Base-by-base conservation (phyloP, 2,888 invertebrate genomes). In the Tipula confusa region DNA sequence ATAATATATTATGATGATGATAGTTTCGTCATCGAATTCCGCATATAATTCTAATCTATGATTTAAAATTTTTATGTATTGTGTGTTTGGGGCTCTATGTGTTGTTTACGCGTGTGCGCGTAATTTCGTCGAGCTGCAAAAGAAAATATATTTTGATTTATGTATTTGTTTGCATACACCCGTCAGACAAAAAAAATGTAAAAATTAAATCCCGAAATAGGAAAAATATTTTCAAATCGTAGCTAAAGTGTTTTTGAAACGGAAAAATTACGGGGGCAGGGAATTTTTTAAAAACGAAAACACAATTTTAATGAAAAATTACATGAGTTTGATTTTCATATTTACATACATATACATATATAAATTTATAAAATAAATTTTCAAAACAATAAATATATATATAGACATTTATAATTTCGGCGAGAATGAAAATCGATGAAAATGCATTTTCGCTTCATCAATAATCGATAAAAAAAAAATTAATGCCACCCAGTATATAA, bases 101-200 rank as follows among this genome's bases (percentile, higher is more conserved):
- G 64, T n/a, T 64, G 24, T 64, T 2, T 1, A 24, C 64, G 11
- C 24, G 64, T 9, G 64, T 2, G 11, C 24, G 64, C n/a, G 64
- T 2, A 64, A 64, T 64, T 64, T 24, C n/a, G 64, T 64, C 24
- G 64, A 64, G 24, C 64, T 64, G 64, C 64, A 64, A 64, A 64
- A 64, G 64, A 64, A 64, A 64, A 64, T 64, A 24, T 64, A 64
- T 64, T 64, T 64, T 64, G 64, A n/a, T 64, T 64, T 64, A 64
- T 64, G 64, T 64, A 24, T 24, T 24, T 43, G 43, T 15, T 64
- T 33, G 33, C 33, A 9, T 33, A 9, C 64, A 64, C 64, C 64
- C 64, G 64, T 64, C 64, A 64, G 64, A 24, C 64, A 24, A 9
- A n/a, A n/a, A n/a, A n/a, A n/a, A n/a, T n/a, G n/a, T n/a, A n/a